These are phyloP conservation scores for Bufotes viridis DNA, from an alignment of 2,797 vertebrate species.

Conservation along the genomic window DNA sequence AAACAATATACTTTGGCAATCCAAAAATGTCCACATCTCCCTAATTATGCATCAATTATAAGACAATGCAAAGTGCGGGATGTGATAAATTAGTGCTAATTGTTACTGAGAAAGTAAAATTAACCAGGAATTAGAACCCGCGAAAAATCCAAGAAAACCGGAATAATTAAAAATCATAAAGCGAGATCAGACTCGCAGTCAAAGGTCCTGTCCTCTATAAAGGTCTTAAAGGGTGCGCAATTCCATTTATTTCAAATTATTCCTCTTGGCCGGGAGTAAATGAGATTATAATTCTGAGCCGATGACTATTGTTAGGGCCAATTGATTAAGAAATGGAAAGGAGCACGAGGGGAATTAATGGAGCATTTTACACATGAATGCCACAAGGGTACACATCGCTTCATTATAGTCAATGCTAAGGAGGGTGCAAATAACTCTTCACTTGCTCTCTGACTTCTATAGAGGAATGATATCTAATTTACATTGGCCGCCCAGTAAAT, in stretches of 20 bases:
- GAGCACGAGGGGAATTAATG: slow-evolving; percentile 7
- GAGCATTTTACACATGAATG: not conserved
- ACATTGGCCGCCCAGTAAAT: not conserved
- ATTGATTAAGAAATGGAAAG: slow-evolving; percentile 49
- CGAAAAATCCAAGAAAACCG: slow-evolving; percentile 13
- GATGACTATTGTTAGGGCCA: slow-evolving; percentile 33
- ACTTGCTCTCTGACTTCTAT: not conserved
- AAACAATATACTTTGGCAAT: not conserved
- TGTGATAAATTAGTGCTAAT: slow-evolving; percentile 32
- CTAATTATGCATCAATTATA: not conserved
- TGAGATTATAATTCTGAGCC: slow-evolving; percentile 48
- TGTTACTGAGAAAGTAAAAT: slow-evolving; percentile 22
- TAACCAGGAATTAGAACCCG: not conserved
- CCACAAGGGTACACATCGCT: not conserved
- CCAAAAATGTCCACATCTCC: not conserved
- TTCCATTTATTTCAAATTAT: slow-evolving; percentile 55
- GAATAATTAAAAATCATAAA: slow-evolving; percentile 48
- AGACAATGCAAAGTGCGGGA: not conserved
- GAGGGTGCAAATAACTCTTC: not conserved
- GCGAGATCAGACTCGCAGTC: slow-evolving; percentile 29
- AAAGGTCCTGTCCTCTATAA: slow-evolving; percentile 53
- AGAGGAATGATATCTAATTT: not conserved
- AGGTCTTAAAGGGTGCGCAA: slow-evolving; percentile 35
- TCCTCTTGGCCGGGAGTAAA: slow-evolving; percentile 38
- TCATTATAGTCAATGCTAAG: not conserved